These are phyloP conservation scores for Grallaria varia DNA, from an alignment of 2,113 vertebrate genomes.

Conservation along the genomic window DNA sequence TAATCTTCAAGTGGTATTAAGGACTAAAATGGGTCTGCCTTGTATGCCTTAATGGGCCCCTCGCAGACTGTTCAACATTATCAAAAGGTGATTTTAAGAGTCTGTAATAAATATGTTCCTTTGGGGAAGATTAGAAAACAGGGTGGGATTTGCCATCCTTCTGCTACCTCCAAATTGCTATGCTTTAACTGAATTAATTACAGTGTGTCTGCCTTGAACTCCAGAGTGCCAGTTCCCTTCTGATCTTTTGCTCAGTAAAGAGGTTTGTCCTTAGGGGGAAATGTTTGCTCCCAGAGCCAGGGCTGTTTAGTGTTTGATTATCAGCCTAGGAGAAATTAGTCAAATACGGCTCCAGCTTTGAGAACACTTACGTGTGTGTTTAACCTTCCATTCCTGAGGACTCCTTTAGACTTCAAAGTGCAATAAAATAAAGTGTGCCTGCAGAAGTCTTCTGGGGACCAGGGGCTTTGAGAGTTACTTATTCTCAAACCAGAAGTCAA, in stretches of 20 bases:
- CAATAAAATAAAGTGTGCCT: conserved; percentile 11
- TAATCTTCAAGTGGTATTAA: conserved; percentile 60
- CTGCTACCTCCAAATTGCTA: conserved; percentile 51
- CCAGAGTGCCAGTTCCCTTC: conserved; percentile 14
- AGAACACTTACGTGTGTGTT: not conserved
- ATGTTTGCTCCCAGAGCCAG: conserved; percentile 26
- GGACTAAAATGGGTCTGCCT: conserved; percentile 54
- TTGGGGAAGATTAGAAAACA: conserved; percentile 51
- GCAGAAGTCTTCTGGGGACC: not conserved
- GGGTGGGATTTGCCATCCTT: conserved; percentile 59
- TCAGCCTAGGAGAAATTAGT: conserved; percentile 59
- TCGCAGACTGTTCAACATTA: conserved; percentile 53
- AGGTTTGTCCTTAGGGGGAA: conserved; percentile 38
- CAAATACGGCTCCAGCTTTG: not conserved
- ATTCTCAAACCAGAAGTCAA: not conserved
- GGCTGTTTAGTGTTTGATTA: conserved; percentile 47
- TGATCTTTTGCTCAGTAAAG: conserved; percentile 33
- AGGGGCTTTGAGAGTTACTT: not conserved
- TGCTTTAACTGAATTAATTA: conserved; percentile 54
- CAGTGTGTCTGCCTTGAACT: conserved; percentile 18
- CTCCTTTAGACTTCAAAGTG: conserved; percentile 18
- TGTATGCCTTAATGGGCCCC: conserved; percentile 49
- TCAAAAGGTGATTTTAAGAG: conserved; percentile 66
- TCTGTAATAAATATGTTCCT: conserved; percentile 57
- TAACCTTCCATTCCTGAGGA: conserved; percentile 37